Conservation (phyloP, 2,797 vertebrate genomes). For the Discoglossus pictus region DNA sequence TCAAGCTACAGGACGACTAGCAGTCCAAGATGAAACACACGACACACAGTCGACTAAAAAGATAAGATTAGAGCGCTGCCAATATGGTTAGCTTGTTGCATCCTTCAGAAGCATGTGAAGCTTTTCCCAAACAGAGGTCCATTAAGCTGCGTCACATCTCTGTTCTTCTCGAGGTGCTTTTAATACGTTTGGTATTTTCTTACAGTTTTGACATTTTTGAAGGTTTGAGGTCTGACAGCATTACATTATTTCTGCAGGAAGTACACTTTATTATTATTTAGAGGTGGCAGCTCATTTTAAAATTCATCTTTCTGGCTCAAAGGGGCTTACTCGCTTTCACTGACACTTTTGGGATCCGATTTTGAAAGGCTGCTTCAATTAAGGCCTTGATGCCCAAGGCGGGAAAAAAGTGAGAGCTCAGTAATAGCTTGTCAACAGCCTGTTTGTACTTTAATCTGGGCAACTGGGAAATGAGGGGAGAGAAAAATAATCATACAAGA, state of each 20-base stretch:
- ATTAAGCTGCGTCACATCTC: slow-evolving; percentile 13
- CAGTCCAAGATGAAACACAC: too few relatives aligned
- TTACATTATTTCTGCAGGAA: slow-evolving; percentile 1
- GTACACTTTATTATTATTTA: slow-evolving; percentile 15
- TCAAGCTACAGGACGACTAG: too few relatives aligned
- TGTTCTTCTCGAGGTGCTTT: not conserved
- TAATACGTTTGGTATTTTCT: slow-evolving; percentile 5
- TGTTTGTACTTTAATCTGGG: slow-evolving; percentile 47
- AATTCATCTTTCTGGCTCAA: slow-evolving; percentile 33
- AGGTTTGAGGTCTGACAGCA: slow-evolving; percentile 6
- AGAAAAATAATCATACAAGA: not conserved
- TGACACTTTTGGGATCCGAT: slow-evolving; percentile 50
- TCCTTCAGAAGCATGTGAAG: slow-evolving; percentile 15
- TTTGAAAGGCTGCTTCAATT: slow-evolving; percentile 48
- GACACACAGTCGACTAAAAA: too few relatives aligned
- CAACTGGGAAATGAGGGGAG: slow-evolving; percentile 13
- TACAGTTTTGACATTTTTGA: slow-evolving; percentile 2
- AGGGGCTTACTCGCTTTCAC: slow-evolving; percentile 39
- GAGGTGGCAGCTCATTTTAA: slow-evolving; percentile 38
- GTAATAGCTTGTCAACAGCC: slow-evolving; percentile 45
- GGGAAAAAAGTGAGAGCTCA: slow-evolving; percentile 24
- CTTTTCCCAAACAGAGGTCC: slow-evolving; percentile 15
- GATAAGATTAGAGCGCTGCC: too few relatives aligned
- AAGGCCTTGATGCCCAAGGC: slow-evolving; percentile 43
- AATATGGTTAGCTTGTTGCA: too few relatives aligned